Percentiles rank a stretch among this genome's conserved stretches.
These are phyloP conservation scores for Drosophila prosaltans DNA, from an alignment of 1,140 invertebrate genomes.

Conservation along the genomic window DNA sequence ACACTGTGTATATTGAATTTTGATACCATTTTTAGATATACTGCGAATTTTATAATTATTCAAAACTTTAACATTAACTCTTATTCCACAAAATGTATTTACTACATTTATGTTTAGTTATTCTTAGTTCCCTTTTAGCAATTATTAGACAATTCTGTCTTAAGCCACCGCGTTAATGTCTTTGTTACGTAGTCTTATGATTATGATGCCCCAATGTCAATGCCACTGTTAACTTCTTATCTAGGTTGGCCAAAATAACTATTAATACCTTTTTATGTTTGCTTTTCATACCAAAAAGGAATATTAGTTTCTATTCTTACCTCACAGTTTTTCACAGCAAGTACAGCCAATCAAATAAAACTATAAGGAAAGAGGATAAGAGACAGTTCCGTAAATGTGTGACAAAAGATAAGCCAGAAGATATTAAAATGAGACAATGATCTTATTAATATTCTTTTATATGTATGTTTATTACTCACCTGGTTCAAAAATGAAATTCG, in stretches of 20 bases:
- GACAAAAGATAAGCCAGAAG: not conserved
- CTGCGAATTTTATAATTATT: constrained; percentile 54
- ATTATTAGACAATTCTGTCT: too few relatives aligned
- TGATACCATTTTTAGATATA: constrained; percentile 75
- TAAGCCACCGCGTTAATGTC: not conserved
- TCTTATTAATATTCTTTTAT: not conserved
- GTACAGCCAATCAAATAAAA: not conserved
- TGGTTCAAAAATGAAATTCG: constrained; percentile 2
- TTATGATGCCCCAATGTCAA: constrained; percentile 6
- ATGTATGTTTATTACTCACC: constrained; percentile 28
- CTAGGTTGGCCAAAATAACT: constrained; percentile 13
- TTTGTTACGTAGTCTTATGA: constrained; percentile 19
- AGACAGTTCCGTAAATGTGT: not conserved
- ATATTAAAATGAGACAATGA: constrained; percentile 10
- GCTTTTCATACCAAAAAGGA: not conserved
- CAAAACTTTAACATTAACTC: constrained; percentile 11
- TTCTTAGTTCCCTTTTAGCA: not conserved
- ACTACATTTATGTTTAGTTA: not conserved
- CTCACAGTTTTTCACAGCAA: not conserved
- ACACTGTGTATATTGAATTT: constrained; percentile 66
- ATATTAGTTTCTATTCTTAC: constrained; percentile 24
- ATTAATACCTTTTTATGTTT: constrained; percentile 9
- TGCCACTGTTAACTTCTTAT: constrained; percentile 22
- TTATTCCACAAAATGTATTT: not conserved
- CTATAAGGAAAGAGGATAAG: not conserved